These are phyloP conservation scores for Lapara coniferarum DNA, from an alignment of 2,888 invertebrate genomes.

Conservation along the genomic window DNA sequence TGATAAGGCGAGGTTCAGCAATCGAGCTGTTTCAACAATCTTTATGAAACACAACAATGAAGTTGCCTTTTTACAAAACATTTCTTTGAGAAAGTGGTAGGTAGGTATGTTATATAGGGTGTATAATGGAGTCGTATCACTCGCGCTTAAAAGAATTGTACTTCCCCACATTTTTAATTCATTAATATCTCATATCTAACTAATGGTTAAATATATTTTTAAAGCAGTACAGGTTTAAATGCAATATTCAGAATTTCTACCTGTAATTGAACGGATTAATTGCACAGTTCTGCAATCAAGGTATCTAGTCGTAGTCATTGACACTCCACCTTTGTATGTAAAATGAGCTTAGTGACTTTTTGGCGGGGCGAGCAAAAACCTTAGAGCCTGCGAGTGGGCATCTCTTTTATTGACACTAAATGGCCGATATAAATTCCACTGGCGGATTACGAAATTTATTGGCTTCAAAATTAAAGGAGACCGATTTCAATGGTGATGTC, in stretches of 20 bases:
- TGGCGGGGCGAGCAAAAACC: slow-evolving; percentile 62
- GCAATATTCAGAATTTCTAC: neutral
- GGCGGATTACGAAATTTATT: slow-evolving; percentile 82
- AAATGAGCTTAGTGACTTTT: slow-evolving; percentile 67
- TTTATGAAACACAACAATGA: too few relatives aligned
- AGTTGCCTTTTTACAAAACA: too few relatives aligned
- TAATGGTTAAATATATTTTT: neutral
- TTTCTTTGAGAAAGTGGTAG: too few relatives aligned
- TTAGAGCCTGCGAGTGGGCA: slow-evolving; percentile 47
- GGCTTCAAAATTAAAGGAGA: slow-evolving; percentile 81
- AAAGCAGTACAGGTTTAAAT: neutral
- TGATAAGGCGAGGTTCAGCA: too few relatives aligned
- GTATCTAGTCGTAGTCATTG: slow-evolving; percentile 56
- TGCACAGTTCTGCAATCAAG: neutral
- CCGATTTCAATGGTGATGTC: slow-evolving; percentile 79
- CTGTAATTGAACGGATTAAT: neutral
- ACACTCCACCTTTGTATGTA: slow-evolving; percentile 76
- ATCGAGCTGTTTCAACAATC: too few relatives aligned
- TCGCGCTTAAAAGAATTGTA: too few relatives aligned
- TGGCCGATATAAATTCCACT: slow-evolving; percentile 80
- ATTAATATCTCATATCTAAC: too few relatives aligned
- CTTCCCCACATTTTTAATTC: too few relatives aligned
- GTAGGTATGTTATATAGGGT: too few relatives aligned
- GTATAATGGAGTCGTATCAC: too few relatives aligned
- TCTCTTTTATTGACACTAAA: slow-evolving; percentile 77